Evolutionary conservation across 2,797 vertebrate genomes (phyloP).

Genomic region (Darevskia nairensis): DNA sequence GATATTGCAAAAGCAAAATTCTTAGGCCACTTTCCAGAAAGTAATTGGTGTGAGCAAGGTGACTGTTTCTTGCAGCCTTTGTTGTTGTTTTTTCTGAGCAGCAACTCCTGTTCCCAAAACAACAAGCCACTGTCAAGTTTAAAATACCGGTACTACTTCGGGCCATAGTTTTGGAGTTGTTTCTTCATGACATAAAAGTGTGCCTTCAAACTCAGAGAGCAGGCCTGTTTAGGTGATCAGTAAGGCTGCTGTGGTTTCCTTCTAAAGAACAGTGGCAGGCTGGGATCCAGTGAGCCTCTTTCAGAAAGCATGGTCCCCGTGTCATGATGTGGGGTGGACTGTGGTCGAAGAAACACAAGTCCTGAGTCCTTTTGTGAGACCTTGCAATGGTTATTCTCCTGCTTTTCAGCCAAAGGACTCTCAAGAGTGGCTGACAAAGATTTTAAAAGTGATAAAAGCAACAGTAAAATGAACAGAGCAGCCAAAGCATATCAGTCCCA

Average conservation of each 20-base stretch:
- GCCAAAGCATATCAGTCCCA: not conserved
- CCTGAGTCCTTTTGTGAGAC: not conserved
- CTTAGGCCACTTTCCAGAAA: not conserved
- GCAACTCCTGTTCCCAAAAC: not conserved
- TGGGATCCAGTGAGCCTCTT: not conserved
- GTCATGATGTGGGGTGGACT: not conserved
- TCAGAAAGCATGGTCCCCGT: not conserved
- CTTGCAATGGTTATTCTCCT: not conserved
- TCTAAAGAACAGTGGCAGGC: not conserved
- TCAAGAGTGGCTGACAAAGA: not conserved
- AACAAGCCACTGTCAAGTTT: not conserved
- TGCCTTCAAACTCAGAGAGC: not conserved
- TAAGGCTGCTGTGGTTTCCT: not conserved
- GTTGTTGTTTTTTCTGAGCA: not conserved
- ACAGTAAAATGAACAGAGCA: not conserved
- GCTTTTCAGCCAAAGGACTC: not conserved
- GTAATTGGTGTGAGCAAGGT: not conserved
- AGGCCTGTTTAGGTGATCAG: not conserved
- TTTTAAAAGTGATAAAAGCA: not conserved
- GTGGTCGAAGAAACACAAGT: not conserved
- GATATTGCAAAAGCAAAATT: not conserved
- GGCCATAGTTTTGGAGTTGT: not conserved
- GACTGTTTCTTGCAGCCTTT: not conserved
- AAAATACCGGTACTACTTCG: not conserved
- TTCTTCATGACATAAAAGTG: not conserved